These are phyloP conservation scores for Litocranius walleri DNA, from an alignment of 2,113 vertebrate genomes.

Conservation along the genomic window DNA sequence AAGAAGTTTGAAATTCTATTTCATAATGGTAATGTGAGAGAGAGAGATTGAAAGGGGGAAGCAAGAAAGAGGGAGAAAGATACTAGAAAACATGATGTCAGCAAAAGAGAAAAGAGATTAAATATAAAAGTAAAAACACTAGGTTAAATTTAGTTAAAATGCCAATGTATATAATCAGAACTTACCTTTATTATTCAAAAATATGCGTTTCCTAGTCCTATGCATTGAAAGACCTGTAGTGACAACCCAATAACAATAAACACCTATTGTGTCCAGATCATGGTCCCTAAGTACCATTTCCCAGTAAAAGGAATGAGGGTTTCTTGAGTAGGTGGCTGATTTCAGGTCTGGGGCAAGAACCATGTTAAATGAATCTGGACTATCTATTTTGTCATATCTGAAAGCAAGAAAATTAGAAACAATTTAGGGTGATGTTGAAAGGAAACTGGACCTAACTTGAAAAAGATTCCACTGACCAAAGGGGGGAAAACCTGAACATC, in stretches of 20 bases:
- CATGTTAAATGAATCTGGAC: background rate
- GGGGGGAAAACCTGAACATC: background rate
- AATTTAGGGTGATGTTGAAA: background rate
- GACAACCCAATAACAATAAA: background rate
- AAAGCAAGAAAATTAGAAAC: background rate
- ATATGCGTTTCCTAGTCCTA: background rate
- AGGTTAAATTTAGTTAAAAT: background rate
- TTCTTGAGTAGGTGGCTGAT: background rate
- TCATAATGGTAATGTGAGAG: background rate
- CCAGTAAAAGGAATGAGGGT: background rate
- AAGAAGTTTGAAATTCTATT: constrained; percentile 16
- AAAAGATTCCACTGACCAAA: background rate
- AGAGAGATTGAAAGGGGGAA: background rate
- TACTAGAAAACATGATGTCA: background rate
- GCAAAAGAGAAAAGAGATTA: background rate
- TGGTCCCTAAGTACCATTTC: constrained; percentile 3
- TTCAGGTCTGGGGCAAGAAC: background rate
- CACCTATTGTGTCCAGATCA: background rate
- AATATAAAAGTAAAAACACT: background rate
- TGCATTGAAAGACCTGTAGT: background rate
- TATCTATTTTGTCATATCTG: background rate
- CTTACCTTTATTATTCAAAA: background rate
- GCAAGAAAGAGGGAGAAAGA: background rate
- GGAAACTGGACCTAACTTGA: background rate
- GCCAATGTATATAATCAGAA: background rate